Evolutionary conservation across 2,888 invertebrate genomes (phyloP).

Genomic region (Caenorhabditis sp.): DNA sequence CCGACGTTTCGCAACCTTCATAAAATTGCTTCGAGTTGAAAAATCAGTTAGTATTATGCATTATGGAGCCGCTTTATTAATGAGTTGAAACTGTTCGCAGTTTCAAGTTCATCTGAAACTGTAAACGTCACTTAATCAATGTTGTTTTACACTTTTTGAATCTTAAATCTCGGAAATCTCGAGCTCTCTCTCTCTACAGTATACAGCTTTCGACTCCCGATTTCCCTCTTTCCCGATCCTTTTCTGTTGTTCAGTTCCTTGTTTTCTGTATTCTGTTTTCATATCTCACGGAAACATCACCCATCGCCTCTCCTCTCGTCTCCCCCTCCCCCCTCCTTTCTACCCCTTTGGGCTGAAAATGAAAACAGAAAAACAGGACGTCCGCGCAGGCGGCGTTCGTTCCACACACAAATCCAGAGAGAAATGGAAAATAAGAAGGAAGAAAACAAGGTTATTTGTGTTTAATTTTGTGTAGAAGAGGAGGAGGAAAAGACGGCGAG

Average conservation of each 20-base stretch:
- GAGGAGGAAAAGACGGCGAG: too few species aligned
- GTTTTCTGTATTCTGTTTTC: constrained; percentile 18
- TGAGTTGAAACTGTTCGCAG: too few species aligned
- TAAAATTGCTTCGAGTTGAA: too few species aligned
- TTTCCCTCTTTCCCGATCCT: constrained; percentile 4
- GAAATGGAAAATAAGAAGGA: too few species aligned
- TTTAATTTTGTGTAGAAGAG: constrained; percentile 32
- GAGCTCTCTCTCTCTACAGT: too few species aligned
- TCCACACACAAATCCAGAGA: background rate
- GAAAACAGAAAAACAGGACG: constrained; percentile 14
- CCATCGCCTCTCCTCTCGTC: background rate
- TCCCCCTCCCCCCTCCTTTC: background rate
- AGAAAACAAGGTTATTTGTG: constrained; percentile 49
- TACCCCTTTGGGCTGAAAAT: constrained; percentile 27
- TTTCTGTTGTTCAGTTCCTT: constrained; percentile 19
- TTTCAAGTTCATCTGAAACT: too few species aligned
- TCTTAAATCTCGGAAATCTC: too few species aligned
- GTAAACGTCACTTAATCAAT: too few species aligned
- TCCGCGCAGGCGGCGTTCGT: background rate
- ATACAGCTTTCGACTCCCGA: constrained; percentile 2
- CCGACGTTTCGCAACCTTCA: too few species aligned
- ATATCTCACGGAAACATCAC: constrained; percentile 15
- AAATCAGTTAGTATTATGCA: too few species aligned
- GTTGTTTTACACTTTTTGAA: too few species aligned
- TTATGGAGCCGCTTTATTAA: too few species aligned